Evolutionary conservation across 2,888 invertebrate genomes (phyloP), one percentile per base, ranked within the genome.

Genomic region (Macrophya annulata): DNA sequence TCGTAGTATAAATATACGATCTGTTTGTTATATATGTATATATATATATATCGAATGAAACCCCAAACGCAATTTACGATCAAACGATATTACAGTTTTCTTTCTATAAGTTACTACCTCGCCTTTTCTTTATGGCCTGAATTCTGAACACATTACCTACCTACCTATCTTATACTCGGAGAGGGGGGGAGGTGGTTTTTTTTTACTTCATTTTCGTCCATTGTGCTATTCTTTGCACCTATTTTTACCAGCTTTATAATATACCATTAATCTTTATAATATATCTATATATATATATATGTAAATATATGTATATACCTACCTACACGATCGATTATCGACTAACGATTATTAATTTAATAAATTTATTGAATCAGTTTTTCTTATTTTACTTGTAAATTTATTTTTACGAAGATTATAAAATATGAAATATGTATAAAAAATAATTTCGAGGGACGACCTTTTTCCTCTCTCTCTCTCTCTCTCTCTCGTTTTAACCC

Each of bases 41-140:
- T 55, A 55, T 9, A 68, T 45, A 45, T 43, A 45, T 74, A 25
- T 74, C 48, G 74, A 48, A 74, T 45, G 48, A 48, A 21, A 74
- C n/a, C 31, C 31, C 25, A 9, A 31, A 51, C 12, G 43, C 51
- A 51, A 55, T 77, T 77, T 77, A 77, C 55, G 51, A 55, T 77
- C 77, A 77, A 55, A 55, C 37, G 77, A 77, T 77, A 77, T 77
- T 77, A 76, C 48, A 77, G 31, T 55, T 17, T 31, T 6, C 37
- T 77, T 55, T 77, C 10, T 10, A 74, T 74, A 71, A 62, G 12
- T 31, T 62, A 62, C 25, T 25, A 62, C 62, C 25, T 62, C 9
- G 62, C 25, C 5, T 62, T 62, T 25, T 21, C 21, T 62, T 48
- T 48, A 48, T 48, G 48, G 48, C 48, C 48, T 31, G 31, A 48